A percentile compares a stretch with the other conserved stretches of the same genome.
phyloP scores from a whole-genome alignment of 2,888 invertebrate species.

The Lasius platythorax region DNA sequence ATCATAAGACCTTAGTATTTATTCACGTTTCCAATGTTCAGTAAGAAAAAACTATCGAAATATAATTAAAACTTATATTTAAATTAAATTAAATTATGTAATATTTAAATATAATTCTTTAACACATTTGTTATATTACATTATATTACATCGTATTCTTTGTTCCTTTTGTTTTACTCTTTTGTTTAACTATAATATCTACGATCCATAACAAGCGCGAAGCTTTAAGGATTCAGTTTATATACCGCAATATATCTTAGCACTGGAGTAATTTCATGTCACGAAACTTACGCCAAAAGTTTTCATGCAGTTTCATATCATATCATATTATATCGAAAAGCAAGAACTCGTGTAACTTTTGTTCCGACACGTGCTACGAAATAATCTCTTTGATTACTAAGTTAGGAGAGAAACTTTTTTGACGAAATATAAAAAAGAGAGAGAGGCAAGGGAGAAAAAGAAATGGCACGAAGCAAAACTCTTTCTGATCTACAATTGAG shows the following conservation, averaged over 20 bases:
- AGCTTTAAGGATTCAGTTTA: not conserved
- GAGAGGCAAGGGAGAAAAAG: not conserved
- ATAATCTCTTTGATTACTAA: not conserved
- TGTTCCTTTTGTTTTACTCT: not conserved
- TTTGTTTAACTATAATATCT: not conserved
- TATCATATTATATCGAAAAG: constrained; percentile 17
- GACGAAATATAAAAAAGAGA: not conserved
- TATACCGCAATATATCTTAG: constrained; percentile 1
- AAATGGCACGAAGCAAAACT: constrained; percentile 4
- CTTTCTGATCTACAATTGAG: constrained; percentile 60
- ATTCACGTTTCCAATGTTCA: not conserved
- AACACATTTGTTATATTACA: not conserved
- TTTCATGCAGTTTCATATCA: not conserved
- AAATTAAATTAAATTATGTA: not conserved
- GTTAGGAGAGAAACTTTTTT: constrained; percentile 35
- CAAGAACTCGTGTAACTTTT: constrained; percentile 23
- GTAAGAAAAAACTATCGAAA: not conserved
- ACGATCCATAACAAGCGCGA: not conserved
- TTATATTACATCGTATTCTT: not conserved
- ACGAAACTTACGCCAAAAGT: not conserved
- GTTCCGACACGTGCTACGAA: not conserved
- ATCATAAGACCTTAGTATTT: not conserved
- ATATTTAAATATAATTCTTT: not conserved
- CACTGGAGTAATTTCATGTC: not conserved
- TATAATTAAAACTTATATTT: not conserved